Percentiles rank a stretch among this genome's conserved stretches.
These are phyloP conservation scores for Nothura maculosa DNA, from an alignment of 2,797 vertebrate genomes.

Conservation along the genomic window DNA sequence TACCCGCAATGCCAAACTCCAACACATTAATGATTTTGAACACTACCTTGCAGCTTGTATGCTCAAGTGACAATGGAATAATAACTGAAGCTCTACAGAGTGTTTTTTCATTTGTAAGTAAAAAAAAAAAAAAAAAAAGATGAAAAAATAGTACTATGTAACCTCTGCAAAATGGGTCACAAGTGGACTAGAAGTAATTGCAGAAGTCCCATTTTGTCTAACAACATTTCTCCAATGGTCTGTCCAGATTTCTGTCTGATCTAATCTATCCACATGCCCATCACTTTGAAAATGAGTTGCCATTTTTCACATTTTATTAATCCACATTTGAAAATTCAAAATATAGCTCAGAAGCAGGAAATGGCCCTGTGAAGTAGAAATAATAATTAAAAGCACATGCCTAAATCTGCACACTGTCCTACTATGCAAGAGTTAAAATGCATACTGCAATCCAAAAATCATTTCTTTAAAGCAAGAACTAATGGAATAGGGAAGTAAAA, in stretches of 20 bases:
- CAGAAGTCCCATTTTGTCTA: conserved; percentile 66
- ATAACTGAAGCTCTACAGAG: neutral
- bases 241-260: conserved; percentile 71
- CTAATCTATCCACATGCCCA: conserved; percentile 32
- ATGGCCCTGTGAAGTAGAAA: neutral
- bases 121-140: neutral
- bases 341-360: conserved; percentile 25
- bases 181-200: conserved; percentile 73
- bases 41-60: neutral
- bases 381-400: neutral
- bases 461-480: conserved; percentile 56
- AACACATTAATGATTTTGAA: neutral
- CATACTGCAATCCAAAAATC: conserved; percentile 1
- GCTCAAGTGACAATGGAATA: neutral
- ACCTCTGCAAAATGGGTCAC: conserved; percentile 66
- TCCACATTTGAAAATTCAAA: conserved; percentile 46
- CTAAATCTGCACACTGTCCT: conserved; percentile 3
- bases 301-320: conserved; percentile 73
- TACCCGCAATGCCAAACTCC: neutral
- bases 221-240: conserved; percentile 52
- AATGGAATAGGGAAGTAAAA: conserved; percentile 43
- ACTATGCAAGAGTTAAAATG: conserved; percentile 34
- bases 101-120: neutral
- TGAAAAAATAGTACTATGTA: conserved; percentile 7
- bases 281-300: conserved; percentile 58